A percentile compares a stretch with the other conserved stretches of the same genome.
These are phyloP conservation scores for Austrofundulus limnaeus DNA, from an alignment of 2,113 vertebrate genomes.

Conservation along the genomic window DNA sequence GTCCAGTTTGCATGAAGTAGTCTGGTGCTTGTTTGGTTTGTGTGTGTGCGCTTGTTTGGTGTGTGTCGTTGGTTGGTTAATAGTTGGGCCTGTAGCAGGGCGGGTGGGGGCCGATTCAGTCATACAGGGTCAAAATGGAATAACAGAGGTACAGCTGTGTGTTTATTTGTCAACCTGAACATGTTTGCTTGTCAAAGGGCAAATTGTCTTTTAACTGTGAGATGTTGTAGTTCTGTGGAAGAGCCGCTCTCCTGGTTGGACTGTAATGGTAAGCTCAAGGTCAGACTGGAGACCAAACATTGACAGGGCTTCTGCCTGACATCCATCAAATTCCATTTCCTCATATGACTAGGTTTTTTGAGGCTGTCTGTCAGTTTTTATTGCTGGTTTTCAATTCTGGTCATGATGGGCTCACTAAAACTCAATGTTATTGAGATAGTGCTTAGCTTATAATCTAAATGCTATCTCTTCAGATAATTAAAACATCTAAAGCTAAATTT, in stretches of 20 bases:
- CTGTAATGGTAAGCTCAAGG: conserved; percentile 79
- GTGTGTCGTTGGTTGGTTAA: conserved; percentile 50
- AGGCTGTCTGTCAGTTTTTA: conserved; percentile 28
- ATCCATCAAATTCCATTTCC: conserved; percentile 22
- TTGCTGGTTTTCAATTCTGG: conserved; percentile 72
- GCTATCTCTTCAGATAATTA: too few relatives aligned
- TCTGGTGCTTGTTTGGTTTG: conserved; percentile 38
- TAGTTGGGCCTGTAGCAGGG: conserved; percentile 36
- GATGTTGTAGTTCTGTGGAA: conserved; percentile 74
- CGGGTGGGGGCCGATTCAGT: conserved; percentile 26
- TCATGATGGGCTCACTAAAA: conserved; percentile 58
- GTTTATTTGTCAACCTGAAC: conserved; percentile 63
- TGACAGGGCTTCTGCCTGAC: conserved; percentile 29
- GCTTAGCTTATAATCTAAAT: neutral
- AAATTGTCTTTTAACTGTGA: conserved; percentile 69
- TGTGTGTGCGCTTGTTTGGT: conserved; percentile 50
- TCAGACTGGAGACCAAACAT: conserved; percentile 57
- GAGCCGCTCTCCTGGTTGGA: conserved; percentile 72
- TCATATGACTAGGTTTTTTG: conserved; percentile 16
- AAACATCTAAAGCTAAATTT: conserved; percentile 10
- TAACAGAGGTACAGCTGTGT: conserved; percentile 38
- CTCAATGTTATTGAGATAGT: conserved; percentile 14
- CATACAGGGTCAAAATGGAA: conserved; percentile 24
- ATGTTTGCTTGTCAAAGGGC: conserved; percentile 69
- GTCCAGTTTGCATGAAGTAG: conserved; percentile 43